Evolutionary conservation across 2,113 vertebrate species (phyloP).

Genomic region (Grallaria varia): DNA sequence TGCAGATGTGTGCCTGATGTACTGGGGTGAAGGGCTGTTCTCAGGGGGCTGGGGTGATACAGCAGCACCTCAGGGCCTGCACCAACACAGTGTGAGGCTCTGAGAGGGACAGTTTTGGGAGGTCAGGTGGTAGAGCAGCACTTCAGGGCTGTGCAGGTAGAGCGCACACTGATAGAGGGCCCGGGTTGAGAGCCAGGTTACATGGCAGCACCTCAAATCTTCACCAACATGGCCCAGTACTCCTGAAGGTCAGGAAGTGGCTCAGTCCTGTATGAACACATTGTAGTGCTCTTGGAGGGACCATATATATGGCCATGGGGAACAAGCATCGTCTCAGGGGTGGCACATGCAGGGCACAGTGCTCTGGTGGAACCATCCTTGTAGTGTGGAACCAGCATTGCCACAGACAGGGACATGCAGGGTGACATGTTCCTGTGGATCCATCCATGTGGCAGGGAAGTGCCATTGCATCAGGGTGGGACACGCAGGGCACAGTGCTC

Average conservation of each 20-base stretch:
- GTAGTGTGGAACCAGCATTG: neutral
- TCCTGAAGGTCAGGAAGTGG: rapidly evolving
- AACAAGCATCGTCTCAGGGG: neutral
- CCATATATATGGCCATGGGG: neutral
- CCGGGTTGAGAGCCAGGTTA: too few relatives aligned
- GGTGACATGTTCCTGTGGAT: neutral
- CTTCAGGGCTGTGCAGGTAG: neutral
- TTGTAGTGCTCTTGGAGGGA: rapidly evolving
- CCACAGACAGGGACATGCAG: too few relatives aligned
- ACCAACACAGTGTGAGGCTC: rapidly evolving
- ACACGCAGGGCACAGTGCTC: neutral
- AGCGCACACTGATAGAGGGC: rapidly evolving
- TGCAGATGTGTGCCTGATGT: too few relatives aligned
- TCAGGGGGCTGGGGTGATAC: too few relatives aligned
- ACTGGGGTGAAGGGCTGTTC: neutral
- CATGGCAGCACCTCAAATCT: rapidly evolving
- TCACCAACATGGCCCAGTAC: rapidly evolving
- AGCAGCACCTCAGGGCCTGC: neutral
- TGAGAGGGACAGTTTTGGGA: neutral
- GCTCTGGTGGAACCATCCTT: neutral
- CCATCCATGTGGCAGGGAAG: neutral
- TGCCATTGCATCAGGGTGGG: neutral
- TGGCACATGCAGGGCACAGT: too few relatives aligned
- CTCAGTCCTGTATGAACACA: rapidly evolving
- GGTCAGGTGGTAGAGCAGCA: rapidly evolving